Conservation (phyloP, 2,888 invertebrate species). For the Leptopilina syphax region DNA sequence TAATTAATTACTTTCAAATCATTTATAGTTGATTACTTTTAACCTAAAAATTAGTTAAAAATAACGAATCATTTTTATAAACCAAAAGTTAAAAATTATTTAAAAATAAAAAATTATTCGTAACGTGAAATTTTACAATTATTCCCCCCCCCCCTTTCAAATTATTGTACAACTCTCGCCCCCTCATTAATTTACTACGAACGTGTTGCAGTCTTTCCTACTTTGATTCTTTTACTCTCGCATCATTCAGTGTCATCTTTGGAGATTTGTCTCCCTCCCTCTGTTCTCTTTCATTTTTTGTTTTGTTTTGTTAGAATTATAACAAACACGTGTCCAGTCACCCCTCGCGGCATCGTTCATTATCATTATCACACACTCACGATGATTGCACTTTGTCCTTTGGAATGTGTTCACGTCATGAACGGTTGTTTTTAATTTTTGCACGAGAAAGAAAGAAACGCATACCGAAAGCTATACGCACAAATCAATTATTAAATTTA, state of each 20-base stretch:
- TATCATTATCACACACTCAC: slow-evolving; percentile 25
- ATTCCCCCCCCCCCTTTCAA: no score
- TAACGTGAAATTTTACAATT: no score
- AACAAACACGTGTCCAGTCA: slow-evolving; percentile 39
- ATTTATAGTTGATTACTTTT: no score
- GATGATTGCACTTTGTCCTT: slow-evolving; percentile 37
- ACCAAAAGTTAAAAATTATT: no score
- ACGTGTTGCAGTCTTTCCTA: neutral
- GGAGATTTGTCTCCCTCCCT: slow-evolving; percentile 4
- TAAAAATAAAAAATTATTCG: no score
- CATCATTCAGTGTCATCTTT: slow-evolving; percentile 10
- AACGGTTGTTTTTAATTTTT: slow-evolving; percentile 24
- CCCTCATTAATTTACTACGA: slow-evolving; percentile 1
- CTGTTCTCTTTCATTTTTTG: slow-evolving; percentile 1
- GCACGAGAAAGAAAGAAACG: neutral
- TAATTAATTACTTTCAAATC: no score
- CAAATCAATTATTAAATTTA: neutral
- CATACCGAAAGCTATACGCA: neutral
- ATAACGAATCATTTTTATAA: no score
- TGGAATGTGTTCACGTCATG: slow-evolving; percentile 20
- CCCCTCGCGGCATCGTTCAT: slow-evolving; percentile 23
- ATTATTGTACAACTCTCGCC: neutral
- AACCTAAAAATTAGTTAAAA: no score
- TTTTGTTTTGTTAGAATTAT: neutral
- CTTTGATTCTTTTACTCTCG: neutral